Percentiles rank a stretch among this genome's conserved stretches.
Conservation (phyloP, 2,888 invertebrate species). For the Imbricaverruca yamaguchii region DNA sequence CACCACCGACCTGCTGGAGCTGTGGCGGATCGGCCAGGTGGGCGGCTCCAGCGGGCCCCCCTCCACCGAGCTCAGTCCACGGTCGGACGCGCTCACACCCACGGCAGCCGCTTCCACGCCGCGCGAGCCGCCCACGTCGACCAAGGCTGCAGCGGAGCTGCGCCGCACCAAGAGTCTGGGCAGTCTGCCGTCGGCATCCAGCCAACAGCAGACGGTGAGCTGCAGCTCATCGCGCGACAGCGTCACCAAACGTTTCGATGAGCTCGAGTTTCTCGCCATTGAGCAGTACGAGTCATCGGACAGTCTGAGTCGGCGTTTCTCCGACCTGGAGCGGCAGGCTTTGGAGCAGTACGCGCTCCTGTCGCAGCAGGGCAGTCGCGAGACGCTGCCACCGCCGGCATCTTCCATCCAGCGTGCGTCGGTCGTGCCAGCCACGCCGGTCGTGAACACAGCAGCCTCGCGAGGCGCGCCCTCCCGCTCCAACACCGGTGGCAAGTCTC, state of each 20-base stretch:
- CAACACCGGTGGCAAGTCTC: neutral
- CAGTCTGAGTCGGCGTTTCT: constrained; percentile 10
- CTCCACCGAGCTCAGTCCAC: constrained; percentile 3
- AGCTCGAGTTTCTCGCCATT: constrained; percentile 20
- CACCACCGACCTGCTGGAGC: constrained; percentile 1
- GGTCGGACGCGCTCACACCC: constrained; percentile 1
- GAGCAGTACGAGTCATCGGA: constrained; percentile 14
- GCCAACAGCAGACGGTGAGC: constrained; percentile 1
- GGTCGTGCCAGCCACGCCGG: neutral
- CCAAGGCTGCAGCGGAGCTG: neutral
- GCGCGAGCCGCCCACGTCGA: neutral
- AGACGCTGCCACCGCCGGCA: neutral
- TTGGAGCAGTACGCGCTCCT: constrained; percentile 8
- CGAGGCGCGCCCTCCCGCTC: neutral
- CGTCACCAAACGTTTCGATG: constrained; percentile 3
- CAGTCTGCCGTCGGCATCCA: neutral
- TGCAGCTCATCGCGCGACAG: neutral
- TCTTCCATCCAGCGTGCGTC: neutral
- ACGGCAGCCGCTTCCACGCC: neutral
- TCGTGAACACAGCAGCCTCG: too few relatives aligned
- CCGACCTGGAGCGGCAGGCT: constrained; percentile 11
- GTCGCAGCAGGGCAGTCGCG: neutral
- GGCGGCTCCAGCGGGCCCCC: constrained; percentile 7
- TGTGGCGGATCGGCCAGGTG: constrained; percentile 14
- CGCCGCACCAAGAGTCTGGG: constrained; percentile 8